A percentile compares a stretch with the other conserved stretches of the same genome.
Conservation (phyloP, 2,113 vertebrate genomes). For the Dolichallabes microphthalmus region DNA sequence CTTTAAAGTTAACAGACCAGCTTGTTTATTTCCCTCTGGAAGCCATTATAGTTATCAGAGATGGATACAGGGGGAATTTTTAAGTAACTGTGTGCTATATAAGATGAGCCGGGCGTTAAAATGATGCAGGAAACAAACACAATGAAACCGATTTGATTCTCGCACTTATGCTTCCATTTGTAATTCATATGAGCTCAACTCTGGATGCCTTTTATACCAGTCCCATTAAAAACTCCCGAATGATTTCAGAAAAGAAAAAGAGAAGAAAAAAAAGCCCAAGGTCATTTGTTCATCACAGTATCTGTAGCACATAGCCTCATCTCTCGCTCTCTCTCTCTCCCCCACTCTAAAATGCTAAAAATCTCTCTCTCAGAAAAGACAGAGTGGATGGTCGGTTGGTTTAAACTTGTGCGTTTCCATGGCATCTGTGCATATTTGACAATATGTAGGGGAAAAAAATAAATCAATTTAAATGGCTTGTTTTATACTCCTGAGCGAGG, state of each 20-base stretch:
- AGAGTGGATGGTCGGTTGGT: background rate
- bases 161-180: slow-evolving; percentile 8
- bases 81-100: background rate
- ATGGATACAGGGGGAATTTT: background rate
- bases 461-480: slow-evolving; percentile 29
- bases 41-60: background rate
- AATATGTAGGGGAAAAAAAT: slow-evolving; percentile 21
- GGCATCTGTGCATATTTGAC: slow-evolving; percentile 28
- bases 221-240: slow-evolving; percentile 8
- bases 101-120: background rate
- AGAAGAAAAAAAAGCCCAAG: background rate
- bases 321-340: background rate
- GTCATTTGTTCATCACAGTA: background rate
- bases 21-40: background rate
- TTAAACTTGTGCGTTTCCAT: background rate
- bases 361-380: background rate
- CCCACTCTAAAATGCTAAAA: background rate
- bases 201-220: background rate
- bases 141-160: background rate
- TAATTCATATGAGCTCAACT: background rate
- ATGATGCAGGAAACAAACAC: background rate
- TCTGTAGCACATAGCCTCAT: background rate
- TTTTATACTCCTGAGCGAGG: slow-evolving; percentile 39
- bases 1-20: background rate
- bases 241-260: background rate